Evolutionary conservation across 2,113 vertebrate species (phyloP), one percentile per base, ranked within the genome.

Genomic region (Danionella cerebrum): DNA sequence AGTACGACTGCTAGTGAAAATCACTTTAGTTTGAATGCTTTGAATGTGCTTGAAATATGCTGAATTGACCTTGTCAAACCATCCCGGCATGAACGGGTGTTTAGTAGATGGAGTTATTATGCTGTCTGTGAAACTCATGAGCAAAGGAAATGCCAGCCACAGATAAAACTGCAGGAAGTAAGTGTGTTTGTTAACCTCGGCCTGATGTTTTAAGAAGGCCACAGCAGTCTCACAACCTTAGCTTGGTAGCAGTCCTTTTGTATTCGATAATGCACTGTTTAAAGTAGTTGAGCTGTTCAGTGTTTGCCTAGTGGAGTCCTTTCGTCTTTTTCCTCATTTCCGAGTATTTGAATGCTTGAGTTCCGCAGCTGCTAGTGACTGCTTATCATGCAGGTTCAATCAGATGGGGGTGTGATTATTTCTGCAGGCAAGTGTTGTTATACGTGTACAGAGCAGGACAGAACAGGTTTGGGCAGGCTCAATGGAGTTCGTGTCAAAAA

Each of bases 401-500:
- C n/a, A n/a, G n/a, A n/a, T n/a, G n/a, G n/a, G n/a, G n/a, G n/a
- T n/a, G n/a, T n/a, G n/a, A n/a, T n/a, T 51, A n/a, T 51, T 51
- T 51, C 24, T 52, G n/a, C 25, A 16, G 25, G 25, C 11, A 48
- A 59, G 44, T 18, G 14, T 41, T 50, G 38, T 16, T 29, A 16
- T 45, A 33, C n/a, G n/a, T n/a, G n/a, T n/a, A n/a, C n/a, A n/a
- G n/a, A n/a, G n/a, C n/a, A n/a, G 19, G 11, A 33, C 25, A 16
- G 48, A 52, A 19, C 73, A 67, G 57, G 69, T 71, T 71, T 57
- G 29, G 29, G 19, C 29, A 64, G 35, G 14, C 24, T 19, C 13
- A 35, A 9, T 31, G 24, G 14, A 33, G 12, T 19, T 42, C 6
- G 6, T 1, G n/a, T 22, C 27, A 13, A 3, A 39, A 5, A 52